Conservation (phyloP, 2,113 vertebrate species). For the Arothron firmamentum region DNA sequence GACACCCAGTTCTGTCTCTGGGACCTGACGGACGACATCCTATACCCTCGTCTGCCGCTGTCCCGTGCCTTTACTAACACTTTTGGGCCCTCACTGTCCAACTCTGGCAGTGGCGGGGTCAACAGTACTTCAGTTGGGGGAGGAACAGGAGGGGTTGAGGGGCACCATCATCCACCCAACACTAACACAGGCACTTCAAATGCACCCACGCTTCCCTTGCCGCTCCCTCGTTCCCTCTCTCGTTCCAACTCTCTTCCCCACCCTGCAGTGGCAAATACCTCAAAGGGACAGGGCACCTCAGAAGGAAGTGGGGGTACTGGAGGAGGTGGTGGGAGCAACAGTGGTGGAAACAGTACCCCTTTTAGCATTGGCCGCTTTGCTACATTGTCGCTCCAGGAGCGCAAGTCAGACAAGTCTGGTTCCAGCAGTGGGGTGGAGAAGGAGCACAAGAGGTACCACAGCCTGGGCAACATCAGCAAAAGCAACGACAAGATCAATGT, state of each 20-base stretch:
- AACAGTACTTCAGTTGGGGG: slow-evolving; percentile 63
- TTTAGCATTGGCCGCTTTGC: slow-evolving; percentile 86
- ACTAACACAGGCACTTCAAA: slow-evolving; percentile 55
- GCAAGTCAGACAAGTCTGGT: slow-evolving; percentile 77
- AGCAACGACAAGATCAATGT: slow-evolving; percentile 82
- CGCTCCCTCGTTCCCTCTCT: slow-evolving; percentile 82
- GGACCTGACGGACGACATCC: slow-evolving; percentile 87
- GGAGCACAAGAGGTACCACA: slow-evolving; percentile 89
- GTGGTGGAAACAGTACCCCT: slow-evolving; percentile 45
- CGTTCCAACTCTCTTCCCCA: slow-evolving; percentile 92
- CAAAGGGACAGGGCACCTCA: slow-evolving; percentile 54
- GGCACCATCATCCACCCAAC: slow-evolving; percentile 73
- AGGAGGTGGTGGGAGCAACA: slow-evolving; percentile 30
- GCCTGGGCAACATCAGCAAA: slow-evolving; percentile 86
- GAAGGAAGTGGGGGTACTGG: slow-evolving; percentile 36
- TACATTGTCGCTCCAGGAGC: slow-evolving; percentile 81
- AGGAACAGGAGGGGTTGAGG: slow-evolving; percentile 60
- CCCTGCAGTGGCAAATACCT: slow-evolving; percentile 73
- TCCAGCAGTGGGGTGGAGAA: slow-evolving; percentile 64
- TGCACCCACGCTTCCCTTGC: slow-evolving; percentile 60
- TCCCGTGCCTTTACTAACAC: slow-evolving; percentile 82
- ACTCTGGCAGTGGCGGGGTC: slow-evolving; percentile 65
- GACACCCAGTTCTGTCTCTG: slow-evolving; percentile 93
- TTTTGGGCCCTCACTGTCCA: slow-evolving; percentile 63
- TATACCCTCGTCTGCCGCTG: slow-evolving; percentile 78